Evolutionary conservation across 1,140 invertebrate species (phyloP), one percentile per base, ranked within the genome.

Genomic region (Nephila pilipes): DNA sequence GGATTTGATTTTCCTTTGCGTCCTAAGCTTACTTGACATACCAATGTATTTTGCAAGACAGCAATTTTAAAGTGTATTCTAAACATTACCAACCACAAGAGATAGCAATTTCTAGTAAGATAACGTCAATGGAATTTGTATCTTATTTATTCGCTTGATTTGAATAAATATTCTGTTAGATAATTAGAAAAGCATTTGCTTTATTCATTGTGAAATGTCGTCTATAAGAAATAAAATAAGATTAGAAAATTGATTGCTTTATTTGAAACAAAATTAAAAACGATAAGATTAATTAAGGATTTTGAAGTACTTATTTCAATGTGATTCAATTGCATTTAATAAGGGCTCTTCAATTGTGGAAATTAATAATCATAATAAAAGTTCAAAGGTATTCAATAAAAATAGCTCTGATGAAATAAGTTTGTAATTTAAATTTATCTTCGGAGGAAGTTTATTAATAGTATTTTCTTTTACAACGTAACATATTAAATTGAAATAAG

Each of bases 1-100:
- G 85, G 87, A 88, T 88, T 69, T 69, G 46, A 75, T 75, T 88
- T 46, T 38, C 38, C 12, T 55, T 75, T 29, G 38, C 22, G 5
- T 88, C 54, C 32, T 54, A 29, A 18, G 46, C 25, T 57, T 12
- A 46, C 54, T 18, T 10, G n/a, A 22, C 46, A 32, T 55, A 8
- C 5, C 38, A n/a, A 55, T 16, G 81, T 6, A 25, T 83, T 83
- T 83, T 75, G 29, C 69, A 36, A 75, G 69, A 55, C 16, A 29
- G 12, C 46, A 8, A 29, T 83, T 83, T 83, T 55, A 5, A 65
- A 65, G n/a, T 16, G 2, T 22, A 18, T 32, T 4, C 29, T 75
- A 75, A 75, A 75, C 29, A 36, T 75, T 75, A 32, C 8, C 4
- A 20, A 16, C 2, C 14, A 22, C 16, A 36, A 75, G 29, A 5